These are phyloP conservation scores for Coelinius sp. DNA, from an alignment of 2,888 invertebrate species.

Conservation along the genomic window DNA sequence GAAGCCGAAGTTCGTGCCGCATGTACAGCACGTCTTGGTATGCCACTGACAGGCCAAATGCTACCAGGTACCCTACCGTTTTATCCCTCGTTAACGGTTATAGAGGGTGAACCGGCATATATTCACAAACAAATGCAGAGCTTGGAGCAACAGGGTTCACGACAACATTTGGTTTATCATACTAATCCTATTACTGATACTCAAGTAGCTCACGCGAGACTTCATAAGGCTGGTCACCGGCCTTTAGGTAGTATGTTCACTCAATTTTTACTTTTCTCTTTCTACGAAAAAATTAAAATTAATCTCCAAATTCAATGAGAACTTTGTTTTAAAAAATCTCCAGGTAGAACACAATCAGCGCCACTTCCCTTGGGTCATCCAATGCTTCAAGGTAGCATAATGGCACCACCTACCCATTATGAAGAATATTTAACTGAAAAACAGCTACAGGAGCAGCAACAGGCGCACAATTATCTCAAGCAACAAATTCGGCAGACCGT, in stretches of 20 bases:
- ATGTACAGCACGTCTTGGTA: slow-evolving; percentile 78
- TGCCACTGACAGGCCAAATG: slow-evolving; percentile 78
- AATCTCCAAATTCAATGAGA: not conserved
- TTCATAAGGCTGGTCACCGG: slow-evolving; percentile 80
- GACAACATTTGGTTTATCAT: slow-evolving; percentile 68
- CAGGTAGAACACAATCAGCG: slow-evolving; percentile 93
- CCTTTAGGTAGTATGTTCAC: slow-evolving; percentile 70
- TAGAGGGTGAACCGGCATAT: slow-evolving; percentile 70
- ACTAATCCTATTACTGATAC: slow-evolving; percentile 76
- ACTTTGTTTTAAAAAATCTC: not conserved
- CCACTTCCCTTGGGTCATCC: slow-evolving; percentile 92
- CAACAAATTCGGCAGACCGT: slow-evolving; percentile 92
- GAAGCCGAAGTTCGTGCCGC: slow-evolving; percentile 86
- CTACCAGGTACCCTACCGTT: slow-evolving; percentile 80
- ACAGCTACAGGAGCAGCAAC: slow-evolving; percentile 73
- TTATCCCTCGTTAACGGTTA: slow-evolving; percentile 78
- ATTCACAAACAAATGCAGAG: slow-evolving; percentile 72
- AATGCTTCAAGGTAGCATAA: slow-evolving; percentile 76
- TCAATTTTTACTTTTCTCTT: not conserved
- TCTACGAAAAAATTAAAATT: not conserved
- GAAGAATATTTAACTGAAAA: slow-evolving; percentile 73
- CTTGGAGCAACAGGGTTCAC: slow-evolving; percentile 60
- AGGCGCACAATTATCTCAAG: slow-evolving; percentile 77
- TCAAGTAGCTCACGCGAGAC: slow-evolving; percentile 78
- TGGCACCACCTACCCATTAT: slow-evolving; percentile 72